A percentile compares a stretch with the other conserved stretches of the same genome.
phyloP scores from a whole-genome alignment of 1,140 invertebrate genomes.

The Drosophila willistoni region DNA sequence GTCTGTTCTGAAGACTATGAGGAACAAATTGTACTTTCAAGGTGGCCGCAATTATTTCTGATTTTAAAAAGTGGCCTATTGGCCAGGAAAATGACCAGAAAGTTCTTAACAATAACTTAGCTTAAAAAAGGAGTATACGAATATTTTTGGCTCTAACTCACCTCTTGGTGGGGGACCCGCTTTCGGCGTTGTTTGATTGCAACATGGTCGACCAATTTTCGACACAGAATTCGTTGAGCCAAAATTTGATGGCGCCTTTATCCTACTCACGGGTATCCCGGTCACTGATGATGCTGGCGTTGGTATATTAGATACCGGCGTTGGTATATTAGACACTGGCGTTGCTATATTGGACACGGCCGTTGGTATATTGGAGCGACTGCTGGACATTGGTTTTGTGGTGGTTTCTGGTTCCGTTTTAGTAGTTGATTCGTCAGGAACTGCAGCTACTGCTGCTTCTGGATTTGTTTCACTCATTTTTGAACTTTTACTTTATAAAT shows the following conservation, averaged over 20 bases:
- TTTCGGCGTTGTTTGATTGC: constrained; percentile 69
- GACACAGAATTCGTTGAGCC: constrained; percentile 60
- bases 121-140: neutral
- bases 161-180: constrained; percentile 75
- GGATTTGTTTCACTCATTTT: constrained; percentile 50
- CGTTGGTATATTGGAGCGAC: constrained; percentile 38
- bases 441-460: constrained; percentile 24
- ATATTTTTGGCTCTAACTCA: constrained; percentile 38
- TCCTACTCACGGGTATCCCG: constrained; percentile 60
- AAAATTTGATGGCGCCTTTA: constrained; percentile 63
- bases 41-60: no score
- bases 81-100: no score
- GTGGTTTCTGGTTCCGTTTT: constrained; percentile 19
- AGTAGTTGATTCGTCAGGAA: constrained; percentile 5
- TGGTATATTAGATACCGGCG: constrained; percentile 36
- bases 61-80: no score
- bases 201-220: constrained; percentile 74
- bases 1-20: no score
- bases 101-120: no score
- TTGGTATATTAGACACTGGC: constrained; percentile 46
- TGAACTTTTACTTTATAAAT: constrained; percentile 40
- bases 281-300: constrained; percentile 61
- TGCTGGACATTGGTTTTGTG: constrained; percentile 40
- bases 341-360: constrained; percentile 41
- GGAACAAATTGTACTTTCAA: no score